Evolutionary conservation across 2,113 vertebrate genomes (phyloP).

Genomic region (Paralichthys olivaceus): DNA sequence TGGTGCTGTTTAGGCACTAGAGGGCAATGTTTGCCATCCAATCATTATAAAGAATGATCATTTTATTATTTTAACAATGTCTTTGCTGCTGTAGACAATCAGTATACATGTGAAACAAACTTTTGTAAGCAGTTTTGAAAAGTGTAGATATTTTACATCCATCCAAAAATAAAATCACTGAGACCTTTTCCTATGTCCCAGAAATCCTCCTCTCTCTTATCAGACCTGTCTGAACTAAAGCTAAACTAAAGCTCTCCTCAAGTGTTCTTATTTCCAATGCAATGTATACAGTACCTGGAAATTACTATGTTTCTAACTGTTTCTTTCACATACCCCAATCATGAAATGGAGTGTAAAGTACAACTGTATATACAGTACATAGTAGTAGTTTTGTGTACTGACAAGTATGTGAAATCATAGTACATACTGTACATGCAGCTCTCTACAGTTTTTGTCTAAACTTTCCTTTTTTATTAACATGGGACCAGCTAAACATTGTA

Average conservation of each 20-base stretch:
- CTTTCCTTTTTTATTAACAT: too few relatives aligned
- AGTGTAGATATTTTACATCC: neutral
- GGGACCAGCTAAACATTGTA: neutral
- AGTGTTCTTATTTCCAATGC: slow-evolving; percentile 11
- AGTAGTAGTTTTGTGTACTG: slow-evolving; percentile 14
- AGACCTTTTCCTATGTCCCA: too few relatives aligned
- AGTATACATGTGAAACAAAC: neutral
- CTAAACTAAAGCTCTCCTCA: too few relatives aligned
- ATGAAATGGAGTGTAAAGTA: slow-evolving; percentile 16
- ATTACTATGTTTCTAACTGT: slow-evolving; percentile 11
- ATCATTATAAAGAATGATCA: slow-evolving; percentile 1
- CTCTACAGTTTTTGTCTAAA: too few relatives aligned
- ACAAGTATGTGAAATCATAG: neutral
- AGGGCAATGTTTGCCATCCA: slow-evolving; percentile 47
- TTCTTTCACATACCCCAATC: slow-evolving; percentile 3
- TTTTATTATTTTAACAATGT: neutral
- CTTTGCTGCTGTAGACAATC: slow-evolving; percentile 5
- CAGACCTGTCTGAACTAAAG: neutral
- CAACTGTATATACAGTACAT: slow-evolving; percentile 26
- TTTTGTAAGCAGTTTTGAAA: neutral
- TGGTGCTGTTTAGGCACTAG: slow-evolving; percentile 42
- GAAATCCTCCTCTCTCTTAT: slow-evolving; percentile 28
- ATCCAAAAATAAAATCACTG: too few relatives aligned
- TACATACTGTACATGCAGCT: neutral
- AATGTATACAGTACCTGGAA: slow-evolving; percentile 21